These are phyloP conservation scores for Esox lucius DNA, from an alignment of 2,797 vertebrate genomes.

Conservation along the genomic window DNA sequence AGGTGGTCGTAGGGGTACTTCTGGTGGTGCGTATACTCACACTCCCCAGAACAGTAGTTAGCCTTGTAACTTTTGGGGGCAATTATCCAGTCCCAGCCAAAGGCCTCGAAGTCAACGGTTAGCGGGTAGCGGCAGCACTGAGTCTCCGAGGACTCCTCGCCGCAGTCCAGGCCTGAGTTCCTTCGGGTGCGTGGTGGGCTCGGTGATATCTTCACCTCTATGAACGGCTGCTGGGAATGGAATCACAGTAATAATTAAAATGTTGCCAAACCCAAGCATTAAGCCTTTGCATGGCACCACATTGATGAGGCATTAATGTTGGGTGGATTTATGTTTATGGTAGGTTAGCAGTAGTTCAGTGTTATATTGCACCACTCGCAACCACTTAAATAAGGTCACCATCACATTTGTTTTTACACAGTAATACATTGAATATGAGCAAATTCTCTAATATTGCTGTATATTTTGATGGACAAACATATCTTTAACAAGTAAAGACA, in stretches of 20 bases:
- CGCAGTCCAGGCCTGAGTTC: slow-evolving; percentile 83
- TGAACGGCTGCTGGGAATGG: slow-evolving; percentile 79
- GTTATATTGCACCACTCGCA: not conserved
- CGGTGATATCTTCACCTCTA: slow-evolving; percentile 86
- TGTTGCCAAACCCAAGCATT: not conserved
- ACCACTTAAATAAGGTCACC: not conserved
- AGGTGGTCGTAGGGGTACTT: slow-evolving; percentile 96
- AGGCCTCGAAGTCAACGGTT: slow-evolving; percentile 87
- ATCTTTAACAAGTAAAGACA: no score
- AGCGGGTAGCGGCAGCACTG: slow-evolving; percentile 86
- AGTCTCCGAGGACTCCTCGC: slow-evolving; percentile 82
- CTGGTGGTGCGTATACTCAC: slow-evolving; percentile 94
- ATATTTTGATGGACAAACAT: no score
- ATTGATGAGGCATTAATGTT: not conserved
- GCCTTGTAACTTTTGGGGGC: slow-evolving; percentile 98
- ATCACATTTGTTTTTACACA: not conserved
- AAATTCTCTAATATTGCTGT: no score
- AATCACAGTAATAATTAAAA: not conserved
- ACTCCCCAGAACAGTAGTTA: slow-evolving; percentile 96
- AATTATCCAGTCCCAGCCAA: slow-evolving; percentile 90
- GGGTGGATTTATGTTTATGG: not conserved
- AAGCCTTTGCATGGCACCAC: not conserved
- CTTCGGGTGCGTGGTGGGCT: slow-evolving; percentile 78
- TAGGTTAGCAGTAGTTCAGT: not conserved
- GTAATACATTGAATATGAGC: no score